These are phyloP conservation scores for Helarctos malayanus DNA, from an alignment of 2,797 vertebrate species.

Conservation along the genomic window DNA sequence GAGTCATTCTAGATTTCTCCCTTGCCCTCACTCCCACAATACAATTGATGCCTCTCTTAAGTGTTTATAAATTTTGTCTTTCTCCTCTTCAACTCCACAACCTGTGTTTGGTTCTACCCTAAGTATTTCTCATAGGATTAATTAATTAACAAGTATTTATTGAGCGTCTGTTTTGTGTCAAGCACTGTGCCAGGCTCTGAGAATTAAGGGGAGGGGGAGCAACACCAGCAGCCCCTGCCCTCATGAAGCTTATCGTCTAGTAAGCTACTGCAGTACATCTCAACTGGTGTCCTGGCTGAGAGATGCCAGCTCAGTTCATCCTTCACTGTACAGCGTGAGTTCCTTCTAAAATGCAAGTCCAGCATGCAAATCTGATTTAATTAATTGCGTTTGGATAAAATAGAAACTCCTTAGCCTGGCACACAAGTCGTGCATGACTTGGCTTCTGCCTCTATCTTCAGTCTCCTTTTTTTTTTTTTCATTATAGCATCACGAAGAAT, in stretches of 20 bases:
- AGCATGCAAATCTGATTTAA: slow-evolving; percentile 50
- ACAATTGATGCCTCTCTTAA: background rate
- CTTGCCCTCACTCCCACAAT: background rate
- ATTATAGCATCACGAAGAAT: background rate
- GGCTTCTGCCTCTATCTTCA: background rate
- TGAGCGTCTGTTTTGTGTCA: background rate
- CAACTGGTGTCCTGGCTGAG: background rate
- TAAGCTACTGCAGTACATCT: background rate
- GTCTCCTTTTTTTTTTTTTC: background rate
- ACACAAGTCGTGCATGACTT: background rate
- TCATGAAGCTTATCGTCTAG: background rate
- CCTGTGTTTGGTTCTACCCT: slow-evolving; percentile 28
- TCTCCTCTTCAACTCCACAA: background rate
- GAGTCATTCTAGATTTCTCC: background rate
- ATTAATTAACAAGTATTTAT: slow-evolving; percentile 17
- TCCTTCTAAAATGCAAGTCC: slow-evolving; percentile 28
- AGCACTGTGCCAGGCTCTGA: slow-evolving; percentile 9
- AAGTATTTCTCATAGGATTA: slow-evolving; percentile 5
- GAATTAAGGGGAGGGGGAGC: background rate
- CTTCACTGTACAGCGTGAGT: background rate
- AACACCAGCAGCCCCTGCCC: background rate
- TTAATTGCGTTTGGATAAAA: background rate
- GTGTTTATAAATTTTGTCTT: background rate
- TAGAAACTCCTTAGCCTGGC: background rate
- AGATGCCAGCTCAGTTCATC: background rate